These are phyloP conservation scores for Pachyrhynchus sulphureomaculatus DNA, from an alignment of 1,140 invertebrate genomes.

Conservation along the genomic window DNA sequence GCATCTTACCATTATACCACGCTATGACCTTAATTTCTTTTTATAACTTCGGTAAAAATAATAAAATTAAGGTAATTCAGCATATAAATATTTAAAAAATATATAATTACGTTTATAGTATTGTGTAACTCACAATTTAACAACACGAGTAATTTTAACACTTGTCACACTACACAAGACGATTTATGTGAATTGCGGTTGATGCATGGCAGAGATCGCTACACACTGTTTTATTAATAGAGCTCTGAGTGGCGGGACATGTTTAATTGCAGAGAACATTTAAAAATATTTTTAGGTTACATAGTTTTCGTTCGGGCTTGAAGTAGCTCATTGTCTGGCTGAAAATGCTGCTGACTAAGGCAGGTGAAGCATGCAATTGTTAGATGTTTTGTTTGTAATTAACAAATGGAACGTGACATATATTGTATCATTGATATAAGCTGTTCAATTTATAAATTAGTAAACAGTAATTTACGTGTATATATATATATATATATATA, in stretches of 20 bases:
- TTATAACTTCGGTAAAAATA: no score
- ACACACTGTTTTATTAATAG: slow-evolving; percentile 25
- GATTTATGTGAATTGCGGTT: slow-evolving; percentile 22
- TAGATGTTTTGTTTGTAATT: no score
- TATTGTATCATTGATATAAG: no score
- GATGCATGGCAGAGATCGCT: slow-evolving; percentile 25
- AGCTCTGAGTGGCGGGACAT: slow-evolving; percentile 22
- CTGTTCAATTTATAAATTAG: no score
- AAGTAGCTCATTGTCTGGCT: slow-evolving; percentile 5
- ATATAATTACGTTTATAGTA: not conserved
- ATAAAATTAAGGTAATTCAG: no score
- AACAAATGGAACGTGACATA: no score
- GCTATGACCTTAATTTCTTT: no score
- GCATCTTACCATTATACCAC: no score
- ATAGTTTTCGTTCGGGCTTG: slow-evolving; percentile 6
- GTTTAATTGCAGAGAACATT: slow-evolving; percentile 20
- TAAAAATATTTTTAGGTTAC: slow-evolving; percentile 22
- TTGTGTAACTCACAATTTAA: slow-evolving; percentile 3
- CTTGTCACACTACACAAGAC: slow-evolving; percentile 17
- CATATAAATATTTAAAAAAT: no score
- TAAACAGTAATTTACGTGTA: no score
- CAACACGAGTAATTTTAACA: slow-evolving; percentile 19
- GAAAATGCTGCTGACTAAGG: not conserved
- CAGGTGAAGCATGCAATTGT: no score
- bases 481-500: no score